Percentiles rank a stretch among this genome's conserved stretches.
Conservation (phyloP, 2,888 invertebrate species). For the Lottia gigantea region DNA sequence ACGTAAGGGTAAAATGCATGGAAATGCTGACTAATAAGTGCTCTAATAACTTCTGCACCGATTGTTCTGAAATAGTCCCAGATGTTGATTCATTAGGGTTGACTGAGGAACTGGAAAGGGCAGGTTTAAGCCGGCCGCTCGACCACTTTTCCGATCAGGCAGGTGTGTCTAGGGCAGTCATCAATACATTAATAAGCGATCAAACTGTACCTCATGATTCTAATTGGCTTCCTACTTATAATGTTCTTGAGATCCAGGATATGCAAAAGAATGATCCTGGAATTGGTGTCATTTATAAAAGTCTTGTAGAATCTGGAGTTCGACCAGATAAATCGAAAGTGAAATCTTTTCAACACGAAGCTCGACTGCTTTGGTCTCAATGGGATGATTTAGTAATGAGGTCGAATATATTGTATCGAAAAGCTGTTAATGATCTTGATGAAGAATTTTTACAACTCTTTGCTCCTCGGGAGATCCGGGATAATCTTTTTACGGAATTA, state of each 20-base stretch:
- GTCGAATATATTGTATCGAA: neutral
- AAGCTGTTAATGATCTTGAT: neutral
- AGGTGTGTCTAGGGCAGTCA: too few species aligned
- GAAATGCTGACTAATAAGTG: too few species aligned
- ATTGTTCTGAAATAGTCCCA: too few species aligned
- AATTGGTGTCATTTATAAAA: neutral
- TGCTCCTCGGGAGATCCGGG: constrained; percentile 5
- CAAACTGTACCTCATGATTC: neutral
- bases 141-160: too few species aligned
- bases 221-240: constrained; percentile 6
- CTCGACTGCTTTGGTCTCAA: neutral
- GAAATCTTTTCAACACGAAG: neutral
- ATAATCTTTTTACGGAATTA: neutral
- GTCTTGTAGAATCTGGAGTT: neutral
- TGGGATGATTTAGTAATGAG: neutral
- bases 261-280: neutral
- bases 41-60: too few species aligned
- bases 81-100: too few species aligned
- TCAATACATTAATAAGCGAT: neutral
- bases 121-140: too few species aligned
- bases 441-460: neutral
- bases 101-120: too few species aligned
- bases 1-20: too few species aligned
- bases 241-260: neutral
- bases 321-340: neutral